Conservation (phyloP, 2,888 invertebrate species). For the Harpagoxenus sublaevis region DNA sequence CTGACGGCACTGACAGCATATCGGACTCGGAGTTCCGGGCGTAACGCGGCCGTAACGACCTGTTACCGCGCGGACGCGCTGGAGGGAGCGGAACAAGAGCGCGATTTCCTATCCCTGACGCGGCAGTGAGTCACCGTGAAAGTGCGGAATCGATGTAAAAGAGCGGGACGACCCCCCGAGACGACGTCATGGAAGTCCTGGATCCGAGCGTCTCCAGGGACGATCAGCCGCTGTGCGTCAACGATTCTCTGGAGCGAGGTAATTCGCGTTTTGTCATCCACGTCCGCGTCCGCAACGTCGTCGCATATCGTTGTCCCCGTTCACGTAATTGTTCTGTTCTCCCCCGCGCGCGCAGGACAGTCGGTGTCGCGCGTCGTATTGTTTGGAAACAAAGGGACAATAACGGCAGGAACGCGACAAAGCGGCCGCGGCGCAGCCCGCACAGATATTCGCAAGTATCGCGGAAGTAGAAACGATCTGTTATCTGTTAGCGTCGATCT, state of each 20-base stretch:
- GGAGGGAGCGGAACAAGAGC: slow-evolving; percentile 10
- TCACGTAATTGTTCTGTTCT: neutral
- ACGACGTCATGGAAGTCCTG: slow-evolving; percentile 81
- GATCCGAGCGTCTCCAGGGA: slow-evolving; percentile 83
- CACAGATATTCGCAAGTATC: neutral
- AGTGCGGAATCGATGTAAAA: slow-evolving; percentile 64
- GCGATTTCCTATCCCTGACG: slow-evolving; percentile 41
- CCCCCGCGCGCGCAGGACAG: neutral
- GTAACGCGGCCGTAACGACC: slow-evolving; percentile 8
- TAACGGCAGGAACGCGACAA: neutral
- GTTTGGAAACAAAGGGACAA: slow-evolving; percentile 69
- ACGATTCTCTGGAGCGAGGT: slow-evolving; percentile 82
- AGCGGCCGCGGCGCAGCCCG: too few relatives aligned
- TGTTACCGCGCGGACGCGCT: slow-evolving; percentile 8
- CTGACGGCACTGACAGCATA: neutral
- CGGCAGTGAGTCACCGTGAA: slow-evolving; percentile 59
- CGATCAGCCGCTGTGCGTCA: slow-evolving; percentile 82
- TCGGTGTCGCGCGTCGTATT: slow-evolving; percentile 8
- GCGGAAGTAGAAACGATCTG: neutral
- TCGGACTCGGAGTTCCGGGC: neutral
- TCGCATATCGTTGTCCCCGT: neutral
- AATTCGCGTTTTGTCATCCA: neutral
- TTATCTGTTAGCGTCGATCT: neutral
- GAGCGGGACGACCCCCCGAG: neutral
- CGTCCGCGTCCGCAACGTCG: neutral